These are phyloP conservation scores for Sandelia bainsii DNA, from an alignment of 2,797 vertebrate genomes.

Conservation along the genomic window DNA sequence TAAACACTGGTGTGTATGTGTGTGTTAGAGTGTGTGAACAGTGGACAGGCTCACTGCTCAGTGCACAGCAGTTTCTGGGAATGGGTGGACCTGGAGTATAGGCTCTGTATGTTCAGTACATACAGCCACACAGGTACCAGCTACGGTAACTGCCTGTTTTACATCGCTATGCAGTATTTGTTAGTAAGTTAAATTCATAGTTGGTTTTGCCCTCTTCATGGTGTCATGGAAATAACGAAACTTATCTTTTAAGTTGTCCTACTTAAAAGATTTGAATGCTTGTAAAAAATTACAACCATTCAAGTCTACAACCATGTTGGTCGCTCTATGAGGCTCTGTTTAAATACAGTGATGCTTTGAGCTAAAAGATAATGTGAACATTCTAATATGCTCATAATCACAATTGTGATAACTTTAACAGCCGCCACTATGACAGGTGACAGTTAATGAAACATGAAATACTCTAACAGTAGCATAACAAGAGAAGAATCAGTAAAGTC, in stretches of 20 bases:
- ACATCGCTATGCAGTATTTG: not conserved
- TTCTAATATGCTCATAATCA: too few species aligned
- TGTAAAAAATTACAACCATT: too few species aligned
- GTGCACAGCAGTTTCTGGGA: conserved; percentile 72
- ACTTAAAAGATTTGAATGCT: too few species aligned
- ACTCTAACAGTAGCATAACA: too few species aligned
- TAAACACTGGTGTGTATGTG: not conserved
- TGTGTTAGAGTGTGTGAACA: conserved; percentile 31
- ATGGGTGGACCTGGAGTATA: conserved; percentile 58
- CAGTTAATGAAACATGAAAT: too few species aligned
- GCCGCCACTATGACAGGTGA: too few species aligned
- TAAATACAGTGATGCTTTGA: not conserved
- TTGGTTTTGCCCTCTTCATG: not conserved
- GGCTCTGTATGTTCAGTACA: conserved; percentile 44
- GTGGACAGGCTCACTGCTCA: conserved; percentile 35
- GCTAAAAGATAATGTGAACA: not conserved
- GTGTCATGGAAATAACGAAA: not conserved
- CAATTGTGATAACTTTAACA: too few species aligned
- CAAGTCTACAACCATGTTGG: too few species aligned
- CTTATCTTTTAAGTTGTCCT: not conserved
- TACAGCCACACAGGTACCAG: conserved; percentile 7
- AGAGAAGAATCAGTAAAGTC: too few species aligned
- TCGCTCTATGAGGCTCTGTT: not conserved
- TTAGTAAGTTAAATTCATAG: not conserved
- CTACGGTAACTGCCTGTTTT: not conserved